A percentile compares a stretch with the other conserved stretches of the same genome.
These are phyloP conservation scores for Syngnathus acus DNA, from an alignment of 2,797 vertebrate species.

Conservation along the genomic window DNA sequence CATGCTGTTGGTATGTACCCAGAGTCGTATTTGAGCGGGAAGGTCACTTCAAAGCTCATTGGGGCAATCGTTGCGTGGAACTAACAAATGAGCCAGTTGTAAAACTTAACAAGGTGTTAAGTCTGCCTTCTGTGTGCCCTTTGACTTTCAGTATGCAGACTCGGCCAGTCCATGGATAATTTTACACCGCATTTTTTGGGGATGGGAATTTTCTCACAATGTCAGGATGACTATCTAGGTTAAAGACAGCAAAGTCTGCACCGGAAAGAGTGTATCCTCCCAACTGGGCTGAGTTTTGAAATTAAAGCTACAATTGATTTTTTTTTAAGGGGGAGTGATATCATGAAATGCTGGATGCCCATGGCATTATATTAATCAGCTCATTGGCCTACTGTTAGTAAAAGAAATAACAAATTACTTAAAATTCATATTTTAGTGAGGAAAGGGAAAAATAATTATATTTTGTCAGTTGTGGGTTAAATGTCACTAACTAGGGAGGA, in stretches of 20 bases:
- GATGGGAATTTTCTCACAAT: background rate
- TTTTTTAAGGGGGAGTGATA: background rate
- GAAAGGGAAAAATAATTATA: background rate
- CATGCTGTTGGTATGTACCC: background rate
- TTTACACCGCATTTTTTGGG: background rate
- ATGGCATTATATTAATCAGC: background rate
- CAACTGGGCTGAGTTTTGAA: too few species aligned
- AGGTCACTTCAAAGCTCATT: constrained; percentile 67
- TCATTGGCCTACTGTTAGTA: background rate
- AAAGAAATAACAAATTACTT: background rate
- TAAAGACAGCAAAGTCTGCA: too few species aligned
- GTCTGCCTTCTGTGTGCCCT: constrained; percentile 62
- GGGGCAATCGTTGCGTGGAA: constrained; percentile 60
- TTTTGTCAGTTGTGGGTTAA: background rate
- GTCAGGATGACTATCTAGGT: background rate
- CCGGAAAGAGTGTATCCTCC: too few species aligned
- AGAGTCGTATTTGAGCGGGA: constrained; percentile 21
- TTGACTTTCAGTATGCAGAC: constrained; percentile 41
- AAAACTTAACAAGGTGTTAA: constrained; percentile 80
- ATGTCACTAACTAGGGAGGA: background rate
- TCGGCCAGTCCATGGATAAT: background rate
- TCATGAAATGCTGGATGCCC: background rate
- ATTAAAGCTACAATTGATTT: background rate
- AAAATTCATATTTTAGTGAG: background rate
- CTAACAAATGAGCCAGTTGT: constrained; percentile 73